A percentile compares a stretch with the other conserved stretches of the same genome.
Conservation (phyloP, 2,888 invertebrate species). For the Rugalucina vietnamica region DNA sequence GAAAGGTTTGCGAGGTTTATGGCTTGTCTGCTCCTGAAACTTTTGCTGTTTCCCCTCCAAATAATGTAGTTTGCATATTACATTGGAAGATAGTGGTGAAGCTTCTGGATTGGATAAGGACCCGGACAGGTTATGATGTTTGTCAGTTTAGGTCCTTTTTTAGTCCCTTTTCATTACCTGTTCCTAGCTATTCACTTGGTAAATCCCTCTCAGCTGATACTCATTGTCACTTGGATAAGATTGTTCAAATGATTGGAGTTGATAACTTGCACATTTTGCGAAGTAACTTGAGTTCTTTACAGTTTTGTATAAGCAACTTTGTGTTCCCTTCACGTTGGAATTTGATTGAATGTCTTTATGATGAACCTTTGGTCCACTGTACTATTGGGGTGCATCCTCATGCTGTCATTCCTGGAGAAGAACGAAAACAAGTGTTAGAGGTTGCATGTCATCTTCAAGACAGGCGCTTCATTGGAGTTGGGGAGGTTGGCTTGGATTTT, state of each 20-base stretch:
- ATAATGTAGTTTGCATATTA: slow-evolving; percentile 4
- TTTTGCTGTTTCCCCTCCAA: neutral
- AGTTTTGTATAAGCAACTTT: neutral
- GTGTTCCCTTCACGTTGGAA: neutral
- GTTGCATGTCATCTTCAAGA: neutral
- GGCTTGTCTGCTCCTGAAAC: neutral
- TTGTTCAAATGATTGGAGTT: neutral
- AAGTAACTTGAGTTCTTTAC: neutral
- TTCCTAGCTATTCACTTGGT: neutral
- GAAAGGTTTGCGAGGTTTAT: no score
- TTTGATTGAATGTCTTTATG: neutral
- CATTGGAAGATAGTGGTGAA: neutral
- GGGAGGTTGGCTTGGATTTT: slow-evolving; percentile 12
- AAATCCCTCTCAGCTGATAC: neutral
- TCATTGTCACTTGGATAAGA: slow-evolving; percentile 1
- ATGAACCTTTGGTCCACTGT: neutral
- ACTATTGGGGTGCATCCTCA: slow-evolving; percentile 20
- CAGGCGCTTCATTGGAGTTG: neutral
- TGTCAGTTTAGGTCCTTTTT: neutral
- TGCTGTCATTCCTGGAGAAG: neutral
- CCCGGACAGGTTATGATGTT: neutral
- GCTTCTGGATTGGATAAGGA: neutral
- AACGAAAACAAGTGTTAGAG: neutral
- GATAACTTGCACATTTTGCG: neutral
- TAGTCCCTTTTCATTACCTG: neutral